Evolutionary conservation across 1,140 invertebrate genomes (phyloP), one percentile per base, ranked within the genome.

Genomic region (Drosophila kanapiae): DNA sequence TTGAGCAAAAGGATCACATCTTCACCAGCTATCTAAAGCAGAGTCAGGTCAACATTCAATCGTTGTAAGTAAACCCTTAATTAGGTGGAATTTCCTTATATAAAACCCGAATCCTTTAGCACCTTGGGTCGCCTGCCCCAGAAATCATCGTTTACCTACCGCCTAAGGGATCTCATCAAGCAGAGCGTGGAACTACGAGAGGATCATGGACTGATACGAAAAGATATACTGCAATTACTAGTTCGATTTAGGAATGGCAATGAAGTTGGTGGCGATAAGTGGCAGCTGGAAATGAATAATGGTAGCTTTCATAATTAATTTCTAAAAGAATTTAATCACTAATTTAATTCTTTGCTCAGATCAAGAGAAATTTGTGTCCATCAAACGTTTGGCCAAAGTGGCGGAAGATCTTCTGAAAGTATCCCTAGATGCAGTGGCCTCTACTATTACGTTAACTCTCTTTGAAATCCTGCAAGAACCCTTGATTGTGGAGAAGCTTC

Each of bases 221-320:
- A 92, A 53, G 91, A 92, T 38, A 79, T 92, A n/a, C 45, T 92
- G 1, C 91, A 92, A 48, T 38, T 92, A 27, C 53, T 92, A 48
- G 78, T 92, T 0, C 86, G 82, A 54, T 91, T 92, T 31, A 80
- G 91, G 16, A 92, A 92, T 61, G 91, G 83, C 53, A 85, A 92
- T 40, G 87, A 92, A 45, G 48, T 92, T 11, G 9, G 59, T 51
- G 54, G 64, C 10, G 59, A 85, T 7, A 82, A 64, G 23, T 92
- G 91, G 91, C 77, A 83, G 18, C 35, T 91, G 9, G 79, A 92
- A n/a, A 59, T 76, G 5, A 53, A 61, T 31, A 75, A 69, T 51
- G 90, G 90, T 86, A 29, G 35, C 33, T 42, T 27, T 11, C 0
- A 1, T 13, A 23, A 3, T 47, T 18, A 2, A 0, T 35, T 8